Evolutionary conservation across 2,888 invertebrate genomes (phyloP), one percentile per base, ranked within the genome.

Genomic region (Masnerella sp.): DNA sequence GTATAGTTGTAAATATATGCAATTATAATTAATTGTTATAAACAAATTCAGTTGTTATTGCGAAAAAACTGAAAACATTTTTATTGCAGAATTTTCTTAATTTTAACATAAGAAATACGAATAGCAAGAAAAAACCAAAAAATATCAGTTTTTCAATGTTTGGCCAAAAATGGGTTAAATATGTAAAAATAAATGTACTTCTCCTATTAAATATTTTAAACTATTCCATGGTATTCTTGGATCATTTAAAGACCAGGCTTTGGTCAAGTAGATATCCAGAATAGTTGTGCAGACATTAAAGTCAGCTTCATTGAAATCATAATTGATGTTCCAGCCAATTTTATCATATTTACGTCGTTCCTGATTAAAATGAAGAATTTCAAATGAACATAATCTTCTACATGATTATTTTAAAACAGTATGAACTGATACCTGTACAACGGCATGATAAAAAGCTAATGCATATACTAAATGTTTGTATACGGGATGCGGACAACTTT

Each of bases 291-390:
- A 96, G 25, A 97, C 96, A 70, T 93, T 91, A 87, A 97, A 97
- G 88, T 97, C 97, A 0, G 96, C 94, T 87, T 97, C 95, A 87
- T 95, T 96, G 88, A 97, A 97, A 88, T 97, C 97, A 87, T 97
- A 97, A 54, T 91, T 90, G 76, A 97, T 95, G 85, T 97, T 97
- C 96, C 97, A 97, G 0, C 97, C 97, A 62, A 97, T 93, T 88
- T 97, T 97, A 82, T 95, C 96, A 86, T 97, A 97, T 85, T 96
- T 96, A 76, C 96, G 91, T 42, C 97, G 91, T 87, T 97, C 97
- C 92, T 95, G 86, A n/a, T n/a, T 7, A 70, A 69, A 52, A 40
- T 12, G 34, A 45, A 2, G 20, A 15, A 11, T 30, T 7, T 43
- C 32, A 54, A 7, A 17, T 1, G n/a, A n/a, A n/a, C n/a, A n/a